phyloP scores from a whole-genome alignment of 2,113 vertebrate species.

The Trematomus loennbergii region DNA sequence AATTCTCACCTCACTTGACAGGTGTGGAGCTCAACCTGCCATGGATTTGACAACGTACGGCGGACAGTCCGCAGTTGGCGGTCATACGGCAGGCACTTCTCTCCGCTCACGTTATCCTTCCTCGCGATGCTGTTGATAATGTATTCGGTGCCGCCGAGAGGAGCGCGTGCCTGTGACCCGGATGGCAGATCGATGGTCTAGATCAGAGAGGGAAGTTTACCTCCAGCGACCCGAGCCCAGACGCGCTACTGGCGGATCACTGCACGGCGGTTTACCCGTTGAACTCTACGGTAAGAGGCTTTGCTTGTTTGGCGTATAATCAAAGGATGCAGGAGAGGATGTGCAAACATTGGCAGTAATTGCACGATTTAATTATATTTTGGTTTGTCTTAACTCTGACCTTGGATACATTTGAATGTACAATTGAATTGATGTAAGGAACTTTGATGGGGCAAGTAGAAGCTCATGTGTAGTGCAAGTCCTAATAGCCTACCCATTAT shows the following conservation, averaged over 20 bases:
- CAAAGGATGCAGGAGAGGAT: too few relatives aligned
- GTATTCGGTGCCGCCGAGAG: slow-evolving; percentile 5
- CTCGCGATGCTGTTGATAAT: not conserved
- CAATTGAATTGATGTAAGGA: not conserved
- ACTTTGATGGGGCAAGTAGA: slow-evolving; percentile 40
- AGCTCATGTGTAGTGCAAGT: not conserved
- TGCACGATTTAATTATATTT: not conserved
- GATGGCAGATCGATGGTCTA: slow-evolving; percentile 22
- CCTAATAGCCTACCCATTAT: too few relatives aligned
- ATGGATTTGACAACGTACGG: slow-evolving; percentile 36
- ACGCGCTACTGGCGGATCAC: slow-evolving; percentile 38
- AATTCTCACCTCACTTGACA: not conserved
- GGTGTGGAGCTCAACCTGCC: slow-evolving; percentile 10
- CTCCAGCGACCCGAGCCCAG: slow-evolving; percentile 42
- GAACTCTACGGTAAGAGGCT: slow-evolving; percentile 41
- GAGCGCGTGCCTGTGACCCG: slow-evolving; percentile 9
- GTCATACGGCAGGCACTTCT: not conserved
- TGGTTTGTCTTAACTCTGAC: not conserved
- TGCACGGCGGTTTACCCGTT: not conserved
- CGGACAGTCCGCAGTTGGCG: slow-evolving; percentile 21
- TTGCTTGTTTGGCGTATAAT: not conserved
- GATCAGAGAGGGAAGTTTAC: slow-evolving; percentile 59
- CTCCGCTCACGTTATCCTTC: not conserved
- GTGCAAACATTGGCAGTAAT: not conserved
- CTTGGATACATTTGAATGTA: not conserved